phyloP scores from a whole-genome alignment of 2,888 invertebrate genomes.

The Tridacna crocea region DNA sequence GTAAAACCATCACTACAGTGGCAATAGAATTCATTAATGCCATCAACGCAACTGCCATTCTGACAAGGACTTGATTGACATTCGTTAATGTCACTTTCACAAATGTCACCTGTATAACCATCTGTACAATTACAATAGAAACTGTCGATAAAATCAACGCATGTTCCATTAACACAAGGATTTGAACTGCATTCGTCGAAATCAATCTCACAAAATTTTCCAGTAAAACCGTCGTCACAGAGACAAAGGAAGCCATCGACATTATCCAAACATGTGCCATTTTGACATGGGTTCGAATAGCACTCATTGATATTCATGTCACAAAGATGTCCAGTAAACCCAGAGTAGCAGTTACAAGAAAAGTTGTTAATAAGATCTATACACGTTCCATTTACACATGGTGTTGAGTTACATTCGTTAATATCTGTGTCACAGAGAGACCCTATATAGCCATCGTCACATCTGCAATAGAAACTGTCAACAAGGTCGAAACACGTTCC shows the following conservation, averaged over 20 bases:
- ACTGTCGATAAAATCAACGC: not conserved
- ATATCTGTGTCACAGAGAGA: conserved; percentile 4
- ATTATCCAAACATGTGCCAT: conserved; percentile 8
- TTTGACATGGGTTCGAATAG: not conserved
- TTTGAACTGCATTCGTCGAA: not conserved
- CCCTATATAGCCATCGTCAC: conserved; percentile 4
- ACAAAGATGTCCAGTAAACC: not conserved
- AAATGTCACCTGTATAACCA: not conserved
- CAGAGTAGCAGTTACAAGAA: conserved; percentile 3
- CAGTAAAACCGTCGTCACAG: not conserved
- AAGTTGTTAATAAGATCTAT: not conserved
- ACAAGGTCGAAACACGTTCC: conserved; percentile 14
- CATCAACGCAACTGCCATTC: conserved; percentile 8
- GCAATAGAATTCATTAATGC: not conserved
- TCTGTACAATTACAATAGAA: not conserved
- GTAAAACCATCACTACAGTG: not conserved
- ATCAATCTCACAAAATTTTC: not conserved
- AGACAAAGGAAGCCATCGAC: not conserved
- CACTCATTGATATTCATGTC: conserved; percentile 3
- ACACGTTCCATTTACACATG: conserved; percentile 22
- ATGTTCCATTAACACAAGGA: conserved; percentile 3
- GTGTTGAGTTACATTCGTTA: not conserved
- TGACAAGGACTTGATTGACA: conserved; percentile 4
- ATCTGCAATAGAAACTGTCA: not conserved
- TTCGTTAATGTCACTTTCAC: not conserved